A percentile compares a stretch with the other conserved stretches of the same genome.
phyloP scores from a whole-genome alignment of 2,797 vertebrate species.

The Catharus ustulatus region DNA sequence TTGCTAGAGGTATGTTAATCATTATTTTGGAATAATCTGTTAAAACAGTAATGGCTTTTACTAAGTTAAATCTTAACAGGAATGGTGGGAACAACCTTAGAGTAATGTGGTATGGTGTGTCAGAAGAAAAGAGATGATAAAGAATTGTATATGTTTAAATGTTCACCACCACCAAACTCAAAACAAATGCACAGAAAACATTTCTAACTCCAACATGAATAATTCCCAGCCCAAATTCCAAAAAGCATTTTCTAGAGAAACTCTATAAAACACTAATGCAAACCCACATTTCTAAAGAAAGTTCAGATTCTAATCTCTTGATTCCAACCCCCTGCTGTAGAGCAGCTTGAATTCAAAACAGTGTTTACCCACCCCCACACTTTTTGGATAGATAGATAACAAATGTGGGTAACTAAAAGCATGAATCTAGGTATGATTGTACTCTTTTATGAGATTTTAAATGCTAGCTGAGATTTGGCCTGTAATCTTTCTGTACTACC shows the following conservation, averaged over 20 bases:
- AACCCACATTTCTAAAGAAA: background rate
- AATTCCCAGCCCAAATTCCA: background rate
- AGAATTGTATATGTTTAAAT: background rate
- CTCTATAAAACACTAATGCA: background rate
- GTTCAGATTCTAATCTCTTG: background rate
- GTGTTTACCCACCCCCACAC: background rate
- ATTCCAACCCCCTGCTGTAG: background rate
- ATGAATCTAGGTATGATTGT: background rate
- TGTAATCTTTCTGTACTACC: background rate
- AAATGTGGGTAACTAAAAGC: background rate
- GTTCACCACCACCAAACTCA: background rate
- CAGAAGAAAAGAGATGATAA: background rate
- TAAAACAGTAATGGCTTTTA: slow-evolving; percentile 18
- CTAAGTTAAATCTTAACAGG: slow-evolving; percentile 50
- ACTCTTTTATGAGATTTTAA: background rate
- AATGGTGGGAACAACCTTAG: slow-evolving; percentile 3
- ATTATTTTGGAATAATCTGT: slow-evolving; percentile 23
- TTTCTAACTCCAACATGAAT: background rate
- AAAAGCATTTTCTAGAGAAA: background rate
- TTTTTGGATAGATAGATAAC: background rate
- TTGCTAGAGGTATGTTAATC: slow-evolving; percentile 32
- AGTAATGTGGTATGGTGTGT: background rate
- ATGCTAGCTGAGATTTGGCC: background rate
- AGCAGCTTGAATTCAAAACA: background rate
- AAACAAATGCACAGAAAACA: background rate